A percentile compares a stretch with the other conserved stretches of the same genome.
These are phyloP conservation scores for Teleogryllus occipitalis DNA, from an alignment of 1,140 invertebrate species.

Conservation along the genomic window DNA sequence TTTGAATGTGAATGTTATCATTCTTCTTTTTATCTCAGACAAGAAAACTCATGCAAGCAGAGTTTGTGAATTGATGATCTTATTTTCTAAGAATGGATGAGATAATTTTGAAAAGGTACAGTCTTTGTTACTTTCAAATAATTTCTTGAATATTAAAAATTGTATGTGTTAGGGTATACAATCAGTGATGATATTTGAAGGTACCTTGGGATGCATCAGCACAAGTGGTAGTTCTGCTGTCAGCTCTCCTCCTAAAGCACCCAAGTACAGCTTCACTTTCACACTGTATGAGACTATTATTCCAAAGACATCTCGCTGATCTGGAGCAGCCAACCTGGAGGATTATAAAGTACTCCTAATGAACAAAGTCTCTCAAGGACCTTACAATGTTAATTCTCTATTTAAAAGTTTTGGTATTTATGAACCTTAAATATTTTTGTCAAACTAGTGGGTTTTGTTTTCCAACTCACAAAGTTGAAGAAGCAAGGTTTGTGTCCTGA, in stretches of 20 bases:
- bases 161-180: too few species aligned
- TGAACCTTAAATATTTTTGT: background rate
- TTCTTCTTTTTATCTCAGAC: too few species aligned
- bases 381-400: too few species aligned
- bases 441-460: background rate
- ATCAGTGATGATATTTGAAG: background rate
- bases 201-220: slow-evolving; percentile 86
- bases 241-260: slow-evolving; percentile 88
- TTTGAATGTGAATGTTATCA: too few species aligned
- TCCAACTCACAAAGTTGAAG: slow-evolving; percentile 79
- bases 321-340: slow-evolving; percentile 64
- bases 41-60: too few species aligned
- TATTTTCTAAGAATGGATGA: too few species aligned
- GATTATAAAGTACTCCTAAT: background rate
- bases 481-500: slow-evolving; percentile 85
- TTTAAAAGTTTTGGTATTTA: background rate
- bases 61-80: too few species aligned
- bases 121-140: too few species aligned
- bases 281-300: slow-evolving; percentile 84
- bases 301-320: slow-evolving; percentile 77
- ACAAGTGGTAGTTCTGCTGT: slow-evolving; percentile 94
- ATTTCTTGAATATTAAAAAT: too few species aligned
- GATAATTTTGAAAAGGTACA: too few species aligned
- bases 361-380: too few species aligned
- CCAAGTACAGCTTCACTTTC: slow-evolving; percentile 91